phyloP scores from a whole-genome alignment of 2,113 vertebrate genomes.

The Dromiciops gliroides region DNA sequence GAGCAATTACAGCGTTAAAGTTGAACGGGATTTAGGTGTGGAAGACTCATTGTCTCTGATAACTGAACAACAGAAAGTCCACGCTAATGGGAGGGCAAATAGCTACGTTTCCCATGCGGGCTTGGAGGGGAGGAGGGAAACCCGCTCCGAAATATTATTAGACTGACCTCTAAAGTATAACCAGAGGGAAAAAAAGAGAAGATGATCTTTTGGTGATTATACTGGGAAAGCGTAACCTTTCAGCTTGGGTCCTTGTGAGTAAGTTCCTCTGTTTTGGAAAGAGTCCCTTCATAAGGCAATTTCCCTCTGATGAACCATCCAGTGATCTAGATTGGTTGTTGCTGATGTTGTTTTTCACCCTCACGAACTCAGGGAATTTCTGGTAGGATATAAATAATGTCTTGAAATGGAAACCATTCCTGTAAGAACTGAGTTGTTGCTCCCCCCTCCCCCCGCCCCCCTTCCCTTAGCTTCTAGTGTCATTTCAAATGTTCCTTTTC shows the following conservation, averaged over 20 bases:
- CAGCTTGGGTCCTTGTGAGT: neutral
- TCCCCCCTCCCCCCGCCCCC: neutral
- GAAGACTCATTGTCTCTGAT: slow-evolving; percentile 16
- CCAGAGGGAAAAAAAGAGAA: neutral
- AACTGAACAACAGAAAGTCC: slow-evolving; percentile 41
- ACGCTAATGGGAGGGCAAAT: slow-evolving; percentile 67
- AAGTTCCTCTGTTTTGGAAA: slow-evolving; percentile 28
- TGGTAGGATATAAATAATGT: slow-evolving; percentile 6
- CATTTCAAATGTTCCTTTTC: slow-evolving; percentile 3
- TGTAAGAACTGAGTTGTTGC: neutral
- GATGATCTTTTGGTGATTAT: slow-evolving; percentile 37
- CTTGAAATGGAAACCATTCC: slow-evolving; percentile 35
- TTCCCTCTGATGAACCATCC: neutral
- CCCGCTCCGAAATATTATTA: neutral
- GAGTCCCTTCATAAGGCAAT: neutral
- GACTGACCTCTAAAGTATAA: slow-evolving; percentile 36
- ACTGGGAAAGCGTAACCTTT: neutral
- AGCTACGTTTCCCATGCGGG: neutral
- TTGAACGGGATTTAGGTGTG: slow-evolving; percentile 65
- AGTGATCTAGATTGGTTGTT: neutral
- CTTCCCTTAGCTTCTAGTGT: neutral
- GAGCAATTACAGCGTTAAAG: slow-evolving; percentile 72
- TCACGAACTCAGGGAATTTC: neutral
- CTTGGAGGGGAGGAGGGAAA: neutral
- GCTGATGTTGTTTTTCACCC: neutral